Percentiles rank a stretch among this genome's conserved stretches.
Conservation (phyloP, 2,888 invertebrate species). For the Lordiphosa andalusiaca region DNA sequence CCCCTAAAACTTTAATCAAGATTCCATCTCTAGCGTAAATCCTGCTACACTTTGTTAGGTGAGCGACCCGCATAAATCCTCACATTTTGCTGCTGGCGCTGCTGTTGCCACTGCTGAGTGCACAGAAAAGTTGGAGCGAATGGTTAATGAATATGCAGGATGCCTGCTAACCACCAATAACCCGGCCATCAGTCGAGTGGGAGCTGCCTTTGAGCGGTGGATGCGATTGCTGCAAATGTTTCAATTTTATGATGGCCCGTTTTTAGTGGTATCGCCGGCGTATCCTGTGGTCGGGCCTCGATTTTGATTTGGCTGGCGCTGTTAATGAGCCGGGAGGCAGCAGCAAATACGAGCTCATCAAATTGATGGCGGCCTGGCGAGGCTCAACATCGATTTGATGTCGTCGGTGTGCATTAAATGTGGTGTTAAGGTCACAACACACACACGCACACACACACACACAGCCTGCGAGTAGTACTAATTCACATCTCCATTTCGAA, state of each 20-base stretch:
- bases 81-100: conserved; percentile 9
- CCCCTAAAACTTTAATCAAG: conserved; percentile 12
- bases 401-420: conserved; percentile 54
- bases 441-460: no score
- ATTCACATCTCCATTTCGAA: not conserved
- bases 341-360: conserved; percentile 53
- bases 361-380: conserved; percentile 54
- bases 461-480: conserved; percentile 17
- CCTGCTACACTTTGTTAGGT: not conserved
- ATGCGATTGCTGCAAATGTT: conserved; percentile 50
- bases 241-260: conserved; percentile 58
- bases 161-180: conserved; percentile 21
- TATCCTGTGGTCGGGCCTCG: conserved; percentile 23
- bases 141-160: conserved; percentile 60
- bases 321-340: conserved; percentile 54
- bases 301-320: conserved; percentile 58
- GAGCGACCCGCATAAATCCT: conserved; percentile 27
- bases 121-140: conserved; percentile 55
- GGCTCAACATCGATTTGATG: conserved; percentile 65
- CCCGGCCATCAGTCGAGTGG: not conserved
- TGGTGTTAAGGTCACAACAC: conserved; percentile 50
- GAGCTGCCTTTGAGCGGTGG: conserved; percentile 22
- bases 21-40: conserved; percentile 16
- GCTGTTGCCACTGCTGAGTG: conserved; percentile 38
- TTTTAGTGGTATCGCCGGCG: conserved; percentile 40